Evolutionary conservation across 2,113 vertebrate genomes (phyloP), one percentile per base, ranked within the genome.

Genomic region (Pelusios castaneus): DNA sequence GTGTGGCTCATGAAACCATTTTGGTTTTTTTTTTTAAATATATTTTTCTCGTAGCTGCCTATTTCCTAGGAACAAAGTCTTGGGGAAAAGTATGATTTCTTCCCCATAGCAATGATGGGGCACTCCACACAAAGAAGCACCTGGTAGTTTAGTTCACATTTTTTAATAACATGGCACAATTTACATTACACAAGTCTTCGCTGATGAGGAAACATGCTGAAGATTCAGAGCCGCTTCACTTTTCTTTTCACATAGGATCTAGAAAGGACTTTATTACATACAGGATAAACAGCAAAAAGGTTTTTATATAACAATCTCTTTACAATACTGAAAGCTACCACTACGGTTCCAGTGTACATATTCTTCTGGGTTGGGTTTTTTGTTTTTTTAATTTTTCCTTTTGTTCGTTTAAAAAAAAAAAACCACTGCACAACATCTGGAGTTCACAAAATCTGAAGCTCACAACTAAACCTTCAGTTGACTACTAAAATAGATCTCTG

Each of bases 91-190:
- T 1, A 10, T 0, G 41, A 81, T 84, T 95, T 91, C 55, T 55
- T 89, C 84, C 96, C 96, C 91, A 94, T 29, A 79, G 91, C 82
- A 90, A 22, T 0, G 63, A 94, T 97, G 97, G 97, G 96, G 95
- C 70, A 95, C 92, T 96, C 92, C 97, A 97, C 97, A 98, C 97
- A 98, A 96, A 98, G 95, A 98, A 97, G 96, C 97, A 96, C 96
- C 96, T 98, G 96, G 97, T 97, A 91, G 95, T 97, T 99, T 98
- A 98, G 98, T 99, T 99, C 99, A 99, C 99, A 99, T 99, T 99
- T 99, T 99, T 99, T 99, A 99, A 99, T 99, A 99, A 99, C 99
- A 99, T 99, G 99, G 99, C 99, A 99, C 99, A 99, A 99, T 99
- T 99, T 99, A 99, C 99, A 99, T 99, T 98, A 99, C 99, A 99